Base-by-base conservation (phyloP, 2,797 vertebrate genomes). In the Chiloscyllium punctatum region DNA sequence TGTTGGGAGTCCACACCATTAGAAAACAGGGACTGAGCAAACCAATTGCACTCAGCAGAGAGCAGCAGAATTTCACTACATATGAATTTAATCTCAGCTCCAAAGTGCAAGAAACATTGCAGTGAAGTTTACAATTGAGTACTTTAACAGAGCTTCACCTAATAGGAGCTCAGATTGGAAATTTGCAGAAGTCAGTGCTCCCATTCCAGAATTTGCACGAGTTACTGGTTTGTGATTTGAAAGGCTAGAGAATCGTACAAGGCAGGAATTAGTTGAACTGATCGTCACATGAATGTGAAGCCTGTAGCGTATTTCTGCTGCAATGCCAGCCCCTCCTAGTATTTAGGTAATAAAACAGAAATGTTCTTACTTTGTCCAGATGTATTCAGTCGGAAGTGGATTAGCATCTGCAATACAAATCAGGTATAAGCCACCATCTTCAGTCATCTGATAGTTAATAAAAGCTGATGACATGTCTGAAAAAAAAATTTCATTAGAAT, bases 341-440 rank as follows among this genome's bases (percentile, higher is more conserved):
- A 82, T 33, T n/a, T 37, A 15, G 51, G 53, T 25, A 27, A 57
- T 3, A 53, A 53, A 88, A 88, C 25, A 51, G 25, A 88, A 27
- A 88, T 88, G 25, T 57, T 11, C 86, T 88, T 57, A 88, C 86
- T 53, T 88, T 53, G 48, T 88, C 86, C 86, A 88, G 53, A 33
- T 57, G 27, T 57, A 88, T 53, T 30, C 57, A 53, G 21, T 88
- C 57, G 86, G 23, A 16, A 51, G 53, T 53, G 86, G 86, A 51
- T 88, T 88, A 88, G 86, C 86, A 30, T 88, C 86, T 88, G 86
- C 86, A 88, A 8, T 3, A 88, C 86, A 88, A 53, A 30, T 30
- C 86, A 88, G 86, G 9, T 33, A 11, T 57, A 88, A 88, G 51
- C 51, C 4, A 25, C 86, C 86, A 25, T 53, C 23, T 57, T 88